These are phyloP conservation scores for Drosophila longiperda DNA, from an alignment of 2,888 invertebrate genomes.

Conservation along the genomic window DNA sequence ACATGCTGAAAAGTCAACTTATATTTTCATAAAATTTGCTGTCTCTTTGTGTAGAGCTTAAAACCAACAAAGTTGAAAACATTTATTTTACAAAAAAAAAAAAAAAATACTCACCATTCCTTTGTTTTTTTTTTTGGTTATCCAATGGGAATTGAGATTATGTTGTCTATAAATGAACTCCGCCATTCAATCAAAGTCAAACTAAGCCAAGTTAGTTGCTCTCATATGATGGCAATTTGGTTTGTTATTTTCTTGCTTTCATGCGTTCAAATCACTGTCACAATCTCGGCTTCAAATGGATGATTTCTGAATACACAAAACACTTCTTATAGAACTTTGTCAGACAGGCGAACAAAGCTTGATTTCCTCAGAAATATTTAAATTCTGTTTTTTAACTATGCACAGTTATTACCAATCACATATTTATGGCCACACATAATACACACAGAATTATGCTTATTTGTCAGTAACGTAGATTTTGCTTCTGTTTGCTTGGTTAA, in stretches of 20 bases:
- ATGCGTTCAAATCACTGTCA: conserved; percentile 55
- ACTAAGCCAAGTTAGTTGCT: conserved; percentile 11
- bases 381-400: conserved; percentile 24
- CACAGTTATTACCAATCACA: conserved; percentile 20
- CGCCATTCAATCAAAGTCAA: conserved; percentile 41
- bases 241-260: conserved; percentile 37
- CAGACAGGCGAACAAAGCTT: conserved; percentile 4
- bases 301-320: conserved; percentile 19
- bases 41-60: background rate
- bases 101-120: conserved; percentile 24
- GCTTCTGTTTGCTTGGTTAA: conserved; percentile 30
- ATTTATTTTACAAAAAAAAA: background rate
- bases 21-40: background rate
- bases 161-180: conserved; percentile 1
- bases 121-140: conserved; percentile 14
- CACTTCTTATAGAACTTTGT: conserved; percentile 30
- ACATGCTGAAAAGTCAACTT: background rate
- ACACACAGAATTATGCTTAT: conserved; percentile 32
- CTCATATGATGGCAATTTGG: conserved; percentile 29
- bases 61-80: background rate
- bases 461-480: conserved; percentile 49
- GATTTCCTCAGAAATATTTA: conserved; percentile 25
- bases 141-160: conserved; percentile 27
- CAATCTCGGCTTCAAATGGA: conserved; percentile 41
- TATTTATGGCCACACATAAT: conserved; percentile 9